Evolutionary conservation across 1,140 invertebrate genomes (phyloP).

Genomic region (Chrysomallon squamiferum): DNA sequence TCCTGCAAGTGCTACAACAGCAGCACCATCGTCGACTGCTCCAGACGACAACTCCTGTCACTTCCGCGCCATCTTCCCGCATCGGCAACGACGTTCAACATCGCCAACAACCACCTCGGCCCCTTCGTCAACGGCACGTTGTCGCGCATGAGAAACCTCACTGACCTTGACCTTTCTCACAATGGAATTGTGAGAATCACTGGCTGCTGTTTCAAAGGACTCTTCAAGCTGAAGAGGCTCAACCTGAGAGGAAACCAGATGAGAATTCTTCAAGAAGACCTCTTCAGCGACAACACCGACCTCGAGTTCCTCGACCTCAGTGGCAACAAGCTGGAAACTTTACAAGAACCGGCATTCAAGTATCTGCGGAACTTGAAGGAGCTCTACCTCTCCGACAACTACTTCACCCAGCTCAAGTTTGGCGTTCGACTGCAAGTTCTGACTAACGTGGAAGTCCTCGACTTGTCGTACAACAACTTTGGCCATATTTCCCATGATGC

Average conservation of each 20-base stretch:
- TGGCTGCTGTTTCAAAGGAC: slow-evolving; percentile 25
- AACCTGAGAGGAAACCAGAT: slow-evolving; percentile 39
- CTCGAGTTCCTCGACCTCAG: slow-evolving; percentile 41
- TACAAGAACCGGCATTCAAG: slow-evolving; percentile 23
- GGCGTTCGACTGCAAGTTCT: slow-evolving; percentile 41
- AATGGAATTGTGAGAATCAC: slow-evolving; percentile 36
- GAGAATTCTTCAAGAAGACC: slow-evolving; percentile 23
- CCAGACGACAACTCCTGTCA: background rate
- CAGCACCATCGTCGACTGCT: background rate
- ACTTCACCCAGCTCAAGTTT: slow-evolving; percentile 29
- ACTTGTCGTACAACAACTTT: slow-evolving; percentile 45
- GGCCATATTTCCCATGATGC: slow-evolving; percentile 21
- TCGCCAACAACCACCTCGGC: slow-evolving; percentile 35
- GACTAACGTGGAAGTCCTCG: slow-evolving; percentile 29
- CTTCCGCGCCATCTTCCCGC: slow-evolving; percentile 3
- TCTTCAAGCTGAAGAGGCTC: slow-evolving; percentile 36
- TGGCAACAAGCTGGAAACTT: slow-evolving; percentile 30
- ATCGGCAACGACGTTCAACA: slow-evolving; percentile 16
- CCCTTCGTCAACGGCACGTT: slow-evolving; percentile 33
- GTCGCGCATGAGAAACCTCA: slow-evolving; percentile 28
- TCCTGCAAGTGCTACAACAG: background rate
- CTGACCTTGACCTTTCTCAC: slow-evolving; percentile 40
- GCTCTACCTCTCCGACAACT: slow-evolving; percentile 50
- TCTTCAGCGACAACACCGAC: slow-evolving; percentile 29
- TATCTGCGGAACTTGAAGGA: slow-evolving; percentile 30